Conservation (phyloP, 2,888 invertebrate species). For the Drosophila buzzatii region DNA sequence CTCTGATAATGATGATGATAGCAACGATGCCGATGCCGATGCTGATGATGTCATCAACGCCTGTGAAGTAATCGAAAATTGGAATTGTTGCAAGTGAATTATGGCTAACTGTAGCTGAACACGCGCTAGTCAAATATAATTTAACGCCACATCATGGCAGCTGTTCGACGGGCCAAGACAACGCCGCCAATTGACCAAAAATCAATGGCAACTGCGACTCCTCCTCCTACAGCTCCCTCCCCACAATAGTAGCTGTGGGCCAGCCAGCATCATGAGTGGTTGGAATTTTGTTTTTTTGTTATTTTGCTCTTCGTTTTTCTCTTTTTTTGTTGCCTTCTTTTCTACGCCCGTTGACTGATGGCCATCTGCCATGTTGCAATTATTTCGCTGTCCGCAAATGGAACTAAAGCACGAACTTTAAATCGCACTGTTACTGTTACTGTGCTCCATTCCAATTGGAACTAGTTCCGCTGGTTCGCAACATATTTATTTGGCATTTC, state of each 20-base stretch:
- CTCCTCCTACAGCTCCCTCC: neutral
- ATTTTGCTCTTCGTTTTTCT: neutral
- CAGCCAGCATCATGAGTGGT: conserved; percentile 9
- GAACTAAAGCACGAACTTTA: conserved; percentile 33
- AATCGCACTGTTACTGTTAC: conserved; percentile 24
- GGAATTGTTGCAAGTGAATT: conserved; percentile 61
- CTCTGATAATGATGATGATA: conserved; percentile 1
- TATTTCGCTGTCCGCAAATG: conserved; percentile 22
- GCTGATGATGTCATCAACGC: conserved; percentile 45
- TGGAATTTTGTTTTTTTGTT: neutral
- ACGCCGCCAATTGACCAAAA: conserved; percentile 66
- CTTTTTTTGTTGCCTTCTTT: neutral
- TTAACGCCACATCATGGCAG: conserved; percentile 73
- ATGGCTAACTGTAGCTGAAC: conserved; percentile 56
- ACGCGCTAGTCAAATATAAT: conserved; percentile 63
- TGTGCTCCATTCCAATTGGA: neutral
- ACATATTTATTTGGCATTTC: conserved; percentile 42
- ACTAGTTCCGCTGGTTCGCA: conserved; percentile 2
- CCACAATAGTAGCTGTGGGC: conserved; percentile 17
- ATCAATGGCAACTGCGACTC: conserved; percentile 52
- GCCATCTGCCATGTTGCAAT: conserved; percentile 16
- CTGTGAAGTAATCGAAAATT: conserved; percentile 48
- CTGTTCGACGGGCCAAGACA: conserved; percentile 62
- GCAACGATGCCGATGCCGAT: conserved; percentile 31
- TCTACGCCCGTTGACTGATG: conserved; percentile 26